Evolutionary conservation across 2,888 invertebrate genomes (phyloP).

Genomic region (Mantis religiosa): DNA sequence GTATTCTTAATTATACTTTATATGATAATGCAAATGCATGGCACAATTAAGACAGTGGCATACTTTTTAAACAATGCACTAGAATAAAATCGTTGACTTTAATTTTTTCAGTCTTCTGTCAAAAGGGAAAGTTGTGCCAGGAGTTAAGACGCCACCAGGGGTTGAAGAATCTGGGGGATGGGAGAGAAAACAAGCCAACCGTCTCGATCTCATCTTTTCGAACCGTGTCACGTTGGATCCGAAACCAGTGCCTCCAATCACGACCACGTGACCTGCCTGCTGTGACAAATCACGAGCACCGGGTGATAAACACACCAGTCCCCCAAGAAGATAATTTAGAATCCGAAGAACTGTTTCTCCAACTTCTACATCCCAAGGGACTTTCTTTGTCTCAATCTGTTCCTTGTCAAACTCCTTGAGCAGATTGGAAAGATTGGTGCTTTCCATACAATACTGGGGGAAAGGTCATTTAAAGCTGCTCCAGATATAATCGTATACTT

Average conservation of each 20-base stretch:
- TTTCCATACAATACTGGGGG: too few species aligned
- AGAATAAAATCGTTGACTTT: neutral
- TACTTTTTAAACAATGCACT: too few species aligned
- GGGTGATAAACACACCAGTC: neutral
- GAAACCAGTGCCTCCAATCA: constrained; percentile 12
- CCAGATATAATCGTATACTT: too few species aligned
- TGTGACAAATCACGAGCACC: neutral
- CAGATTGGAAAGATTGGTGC: too few species aligned
- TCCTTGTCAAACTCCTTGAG: too few species aligned
- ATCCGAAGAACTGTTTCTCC: neutral
- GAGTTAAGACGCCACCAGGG: neutral
- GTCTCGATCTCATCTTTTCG: neutral
- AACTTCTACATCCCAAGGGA: neutral
- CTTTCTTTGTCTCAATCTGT: neutral
- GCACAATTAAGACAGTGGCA: too few species aligned
- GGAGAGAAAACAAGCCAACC: neutral
- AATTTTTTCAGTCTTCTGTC: neutral
- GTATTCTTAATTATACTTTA: too few species aligned
- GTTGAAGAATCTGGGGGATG: neutral
- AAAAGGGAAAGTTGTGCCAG: neutral
- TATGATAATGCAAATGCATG: too few species aligned
- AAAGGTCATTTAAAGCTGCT: too few species aligned
- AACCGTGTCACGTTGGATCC: constrained; percentile 9
- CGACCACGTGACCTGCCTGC: constrained; percentile 7
- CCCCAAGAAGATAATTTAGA: neutral